Percentiles rank a stretch among this genome's conserved stretches.
These are phyloP conservation scores for Ciconia stormi DNA, from an alignment of 2,113 vertebrate genomes.

Conservation along the genomic window DNA sequence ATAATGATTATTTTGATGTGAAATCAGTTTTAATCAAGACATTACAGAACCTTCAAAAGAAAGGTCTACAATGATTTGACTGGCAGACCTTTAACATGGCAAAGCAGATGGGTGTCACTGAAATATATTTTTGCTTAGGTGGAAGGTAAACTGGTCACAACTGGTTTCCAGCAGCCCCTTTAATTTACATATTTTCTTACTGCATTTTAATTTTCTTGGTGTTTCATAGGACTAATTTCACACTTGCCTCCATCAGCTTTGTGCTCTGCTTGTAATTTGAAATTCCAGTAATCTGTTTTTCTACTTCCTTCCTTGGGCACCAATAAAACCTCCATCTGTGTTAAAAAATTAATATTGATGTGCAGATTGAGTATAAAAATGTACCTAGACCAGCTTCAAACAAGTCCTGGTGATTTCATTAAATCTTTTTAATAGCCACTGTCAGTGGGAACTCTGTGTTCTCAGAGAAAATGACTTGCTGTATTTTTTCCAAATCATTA, in stretches of 20 bases:
- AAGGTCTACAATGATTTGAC: neutral
- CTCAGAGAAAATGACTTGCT: constrained; percentile 51
- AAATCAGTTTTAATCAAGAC: neutral
- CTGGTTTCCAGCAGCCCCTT: neutral
- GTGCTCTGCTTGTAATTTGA: constrained; percentile 1
- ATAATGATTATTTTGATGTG: neutral
- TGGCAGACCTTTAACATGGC: neutral
- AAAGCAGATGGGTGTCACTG: neutral
- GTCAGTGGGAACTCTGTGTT: constrained; percentile 54
- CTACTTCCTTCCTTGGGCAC: constrained; percentile 47
- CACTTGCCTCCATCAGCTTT: neutral
- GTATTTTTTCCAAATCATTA: constrained; percentile 59
- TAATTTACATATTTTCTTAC: neutral
- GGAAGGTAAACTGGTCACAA: neutral
- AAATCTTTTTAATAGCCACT: constrained; percentile 72
- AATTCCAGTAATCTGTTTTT: constrained; percentile 45
- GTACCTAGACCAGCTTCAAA: constrained; percentile 60
- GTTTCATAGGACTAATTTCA: constrained; percentile 6
- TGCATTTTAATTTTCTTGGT: neutral
- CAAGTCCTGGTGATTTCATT: constrained; percentile 63
- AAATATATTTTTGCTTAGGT: neutral
- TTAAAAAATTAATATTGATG: constrained; percentile 74
- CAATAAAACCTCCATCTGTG: constrained; percentile 68
- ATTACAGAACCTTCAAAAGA: neutral
- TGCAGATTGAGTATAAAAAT: constrained; percentile 64